Conservation (phyloP, 2,113 vertebrate species). For the Poeciliopsis turrubarensis region DNA sequence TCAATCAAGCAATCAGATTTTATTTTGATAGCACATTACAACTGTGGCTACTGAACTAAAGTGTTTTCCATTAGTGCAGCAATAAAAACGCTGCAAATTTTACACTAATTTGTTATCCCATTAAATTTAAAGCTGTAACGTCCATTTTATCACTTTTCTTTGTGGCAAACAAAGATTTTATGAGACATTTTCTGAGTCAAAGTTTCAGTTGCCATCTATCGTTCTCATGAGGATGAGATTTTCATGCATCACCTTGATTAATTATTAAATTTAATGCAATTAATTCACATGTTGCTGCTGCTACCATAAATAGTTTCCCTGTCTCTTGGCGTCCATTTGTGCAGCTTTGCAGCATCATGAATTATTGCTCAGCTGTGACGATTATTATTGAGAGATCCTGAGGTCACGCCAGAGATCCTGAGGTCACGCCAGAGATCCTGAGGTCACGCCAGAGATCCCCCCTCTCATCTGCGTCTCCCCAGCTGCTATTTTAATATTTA, state of each 20-base stretch:
- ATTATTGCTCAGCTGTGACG: constrained; percentile 16
- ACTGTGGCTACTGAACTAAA: too few species aligned
- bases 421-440: constrained; percentile 52
- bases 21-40: too few species aligned
- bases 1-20: too few species aligned
- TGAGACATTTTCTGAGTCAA: too few species aligned
- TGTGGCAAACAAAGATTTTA: too few species aligned
- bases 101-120: too few species aligned
- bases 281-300: constrained; percentile 3
- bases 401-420: constrained; percentile 66
- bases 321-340: neutral
- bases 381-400: constrained; percentile 60
- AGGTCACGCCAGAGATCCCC: constrained; percentile 61
- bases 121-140: too few species aligned
- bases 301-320: neutral
- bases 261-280: neutral
- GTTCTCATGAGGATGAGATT: neutral
- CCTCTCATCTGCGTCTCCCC: constrained; percentile 45
- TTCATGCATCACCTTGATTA: neutral
- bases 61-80: too few species aligned
- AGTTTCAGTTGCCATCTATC: neutral
- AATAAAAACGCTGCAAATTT: too few species aligned
- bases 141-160: too few species aligned
- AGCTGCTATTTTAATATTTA: constrained; percentile 73
- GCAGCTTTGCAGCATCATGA: constrained; percentile 10